Evolutionary conservation across 2,113 vertebrate species (phyloP), one percentile per base, ranked within the genome.

Genomic region (Gymnobelideus leadbeateri): DNA sequence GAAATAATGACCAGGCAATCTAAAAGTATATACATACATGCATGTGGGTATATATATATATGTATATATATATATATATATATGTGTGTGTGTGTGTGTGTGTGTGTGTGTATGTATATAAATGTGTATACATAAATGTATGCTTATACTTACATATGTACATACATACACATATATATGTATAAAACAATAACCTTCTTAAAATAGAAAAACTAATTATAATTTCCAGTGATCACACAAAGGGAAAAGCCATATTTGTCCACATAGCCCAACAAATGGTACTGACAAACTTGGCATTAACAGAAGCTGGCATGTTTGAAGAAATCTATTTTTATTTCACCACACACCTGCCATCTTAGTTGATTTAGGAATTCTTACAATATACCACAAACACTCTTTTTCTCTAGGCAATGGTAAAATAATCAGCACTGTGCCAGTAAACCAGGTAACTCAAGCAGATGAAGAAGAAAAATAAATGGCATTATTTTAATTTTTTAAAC

Each of bases 131-230:
- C 47, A 49, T 49, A 4, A 49, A 49, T 49, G 4, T 49, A 49
- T 49, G 47, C 47, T 49, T 49, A 49, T 49, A 49, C 4, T 49
- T 49, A 49, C 47, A 49, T 49, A 68, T 37, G 19, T 9, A 31
- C 14, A 61, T 28, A 61, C 28, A 31, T 3, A 61, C 26, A 61
- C 25, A 55, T 26, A 55, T 6, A 55, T 55, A 55, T 55, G 54
- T 77, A 77, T 77, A 77, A n/a, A 77, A n/a, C 55, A 97, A 96
- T 55, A 92, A 93, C 93, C 97, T 94, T 92, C 96, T 89, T 96
- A 93, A 31, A 93, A 61, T 95, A 92, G 43, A 96, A 97, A 98
- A 94, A 91, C 28, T 92, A 95, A 95, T 91, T 89, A 92, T 28
- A 90, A 92, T 28, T 95, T 94, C 91, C 94, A 96, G 49, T 25